Percentiles rank a stretch among this genome's conserved stretches.
Conservation (phyloP, 2,113 vertebrate species). For the Dicaeum eximium region DNA sequence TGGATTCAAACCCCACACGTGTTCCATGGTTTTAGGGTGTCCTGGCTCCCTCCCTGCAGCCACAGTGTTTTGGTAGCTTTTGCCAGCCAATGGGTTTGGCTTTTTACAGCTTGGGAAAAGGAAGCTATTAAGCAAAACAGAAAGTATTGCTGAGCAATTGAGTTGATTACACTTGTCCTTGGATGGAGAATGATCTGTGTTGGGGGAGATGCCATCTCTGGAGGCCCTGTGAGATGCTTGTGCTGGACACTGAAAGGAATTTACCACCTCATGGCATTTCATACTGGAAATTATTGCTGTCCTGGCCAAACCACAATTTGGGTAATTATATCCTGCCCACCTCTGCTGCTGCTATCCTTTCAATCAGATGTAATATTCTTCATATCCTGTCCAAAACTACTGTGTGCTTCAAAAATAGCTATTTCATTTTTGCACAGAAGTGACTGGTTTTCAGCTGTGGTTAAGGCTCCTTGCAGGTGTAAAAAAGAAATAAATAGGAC, state of each 20-base stretch:
- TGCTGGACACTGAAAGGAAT: neutral
- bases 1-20: neutral
- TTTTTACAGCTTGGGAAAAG: neutral
- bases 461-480: neutral
- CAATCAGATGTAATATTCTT: constrained; percentile 39
- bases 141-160: neutral
- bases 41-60: neutral
- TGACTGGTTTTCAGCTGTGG: neutral
- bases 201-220: neutral
- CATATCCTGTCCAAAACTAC: constrained; percentile 23
- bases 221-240: neutral
- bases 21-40: neutral
- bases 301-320: constrained; percentile 21
- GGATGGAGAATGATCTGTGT: neutral
- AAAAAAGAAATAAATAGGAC: constrained; percentile 3
- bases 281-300: neutral
- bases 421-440: neutral
- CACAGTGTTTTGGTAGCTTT: neutral
- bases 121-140: neutral
- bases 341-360: constrained; percentile 32
- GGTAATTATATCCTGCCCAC: constrained; percentile 32
- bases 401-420: constrained; percentile 31
- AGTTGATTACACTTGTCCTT: neutral
- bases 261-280: neutral
- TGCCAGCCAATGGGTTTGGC: neutral